Conservation (phyloP, 92 coral and sea anemone species). For the Heliopora coerulea region DNA sequence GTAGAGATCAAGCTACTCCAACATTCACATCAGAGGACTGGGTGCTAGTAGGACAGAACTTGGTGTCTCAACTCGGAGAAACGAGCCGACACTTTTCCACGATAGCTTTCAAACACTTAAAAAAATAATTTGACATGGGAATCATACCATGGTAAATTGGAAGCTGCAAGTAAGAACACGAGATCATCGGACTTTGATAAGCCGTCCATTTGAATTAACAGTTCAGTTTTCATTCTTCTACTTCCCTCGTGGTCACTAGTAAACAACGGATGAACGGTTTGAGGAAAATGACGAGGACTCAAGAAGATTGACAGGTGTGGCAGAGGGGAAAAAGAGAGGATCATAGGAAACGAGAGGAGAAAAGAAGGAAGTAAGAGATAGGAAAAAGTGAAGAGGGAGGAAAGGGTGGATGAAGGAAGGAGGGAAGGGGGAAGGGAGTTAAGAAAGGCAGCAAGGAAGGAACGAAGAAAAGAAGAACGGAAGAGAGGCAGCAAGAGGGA, state of each 20-base stretch:
- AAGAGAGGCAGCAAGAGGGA: not conserved
- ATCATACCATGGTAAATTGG: constrained; percentile 87
- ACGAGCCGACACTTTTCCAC: too few relatives aligned
- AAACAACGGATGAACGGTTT: not conserved
- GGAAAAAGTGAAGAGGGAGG: not conserved
- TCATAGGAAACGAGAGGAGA: not conserved
- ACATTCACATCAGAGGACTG: too few relatives aligned
- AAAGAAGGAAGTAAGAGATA: not conserved
- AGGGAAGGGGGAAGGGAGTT: not conserved
- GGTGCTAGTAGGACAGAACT: too few relatives aligned
- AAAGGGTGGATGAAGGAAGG: not conserved
- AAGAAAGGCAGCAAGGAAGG: not conserved
- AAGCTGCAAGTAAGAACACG: constrained; percentile 93
- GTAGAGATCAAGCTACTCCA: too few relatives aligned
- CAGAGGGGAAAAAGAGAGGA: not conserved
- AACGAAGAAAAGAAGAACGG: not conserved
- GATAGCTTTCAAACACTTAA: too few relatives aligned
- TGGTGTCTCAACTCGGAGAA: too few relatives aligned
- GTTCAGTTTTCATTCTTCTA: constrained; percentile 91
- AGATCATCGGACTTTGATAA: constrained; percentile 92
- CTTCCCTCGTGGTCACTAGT: constrained; percentile 85
- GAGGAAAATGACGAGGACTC: not conserved
- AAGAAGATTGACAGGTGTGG: not conserved
- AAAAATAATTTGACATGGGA: too few relatives aligned
- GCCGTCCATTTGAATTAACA: constrained; percentile 96